A percentile compares a stretch with the other conserved stretches of the same genome.
Evolutionary conservation across 2,113 vertebrate species (phyloP).

Genomic region (Nipponia nippon): DNA sequence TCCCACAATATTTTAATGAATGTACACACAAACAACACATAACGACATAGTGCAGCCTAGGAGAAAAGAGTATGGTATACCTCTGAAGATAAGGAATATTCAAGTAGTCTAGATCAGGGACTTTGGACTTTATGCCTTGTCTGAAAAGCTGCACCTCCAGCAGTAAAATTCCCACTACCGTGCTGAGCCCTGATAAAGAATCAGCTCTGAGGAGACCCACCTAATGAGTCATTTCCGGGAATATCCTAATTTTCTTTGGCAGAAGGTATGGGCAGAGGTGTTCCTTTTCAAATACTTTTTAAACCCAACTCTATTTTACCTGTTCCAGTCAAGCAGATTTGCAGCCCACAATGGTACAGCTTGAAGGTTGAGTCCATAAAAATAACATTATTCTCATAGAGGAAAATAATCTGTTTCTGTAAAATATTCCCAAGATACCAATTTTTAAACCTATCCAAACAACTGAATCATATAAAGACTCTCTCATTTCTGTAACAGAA

Average conservation of each 20-base stretch:
- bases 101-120: not conserved
- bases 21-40: not conserved
- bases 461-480: not conserved
- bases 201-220: not conserved
- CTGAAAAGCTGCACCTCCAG: slow-evolving; percentile 8
- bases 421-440: not conserved
- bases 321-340: not conserved
- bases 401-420: not conserved
- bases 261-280: not conserved
- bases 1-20: not conserved
- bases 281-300: not conserved
- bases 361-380: not conserved
- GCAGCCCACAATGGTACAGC: not conserved
- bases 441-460: not conserved
- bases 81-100: slow-evolving; percentile 19
- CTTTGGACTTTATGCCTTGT: not conserved
- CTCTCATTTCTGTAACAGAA: not conserved
- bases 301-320: not conserved
- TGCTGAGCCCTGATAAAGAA: slow-evolving; percentile 18
- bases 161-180: slow-evolving; percentile 11
- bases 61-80: not conserved
- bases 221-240: slow-evolving; percentile 39
- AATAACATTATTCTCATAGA: not conserved
- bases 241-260: not conserved
- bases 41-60: not conserved